Percentiles rank a stretch among this genome's conserved stretches.
phyloP scores from a whole-genome alignment of 2,888 invertebrate species.

The Piscicola geometra region DNA sequence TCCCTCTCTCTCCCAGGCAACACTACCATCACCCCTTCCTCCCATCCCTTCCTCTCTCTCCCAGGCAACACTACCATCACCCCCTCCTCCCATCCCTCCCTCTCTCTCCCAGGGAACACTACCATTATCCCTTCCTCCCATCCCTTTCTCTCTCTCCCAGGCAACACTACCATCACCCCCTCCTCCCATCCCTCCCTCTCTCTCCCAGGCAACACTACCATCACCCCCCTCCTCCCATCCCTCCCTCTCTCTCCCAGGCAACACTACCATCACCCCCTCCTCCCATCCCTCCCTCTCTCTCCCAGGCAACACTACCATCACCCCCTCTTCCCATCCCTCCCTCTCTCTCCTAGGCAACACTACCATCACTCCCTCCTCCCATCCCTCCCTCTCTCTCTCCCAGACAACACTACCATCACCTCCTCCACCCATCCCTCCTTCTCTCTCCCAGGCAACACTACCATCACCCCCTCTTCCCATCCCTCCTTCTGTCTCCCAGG shows the following conservation, averaged over 20 bases:
- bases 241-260: constrained; percentile 42
- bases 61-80: constrained; percentile 51
- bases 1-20: no score
- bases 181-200: no score
- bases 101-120: constrained; percentile 47
- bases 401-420: constrained; percentile 52
- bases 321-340: no score
- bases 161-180: constrained; percentile 52
- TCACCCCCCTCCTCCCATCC: no score
- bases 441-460: no score
- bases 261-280: constrained; percentile 53
- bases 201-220: constrained; percentile 50
- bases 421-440: no score
- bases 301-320: constrained; percentile 51
- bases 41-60: no score
- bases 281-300: no score
- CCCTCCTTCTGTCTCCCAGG: no score
- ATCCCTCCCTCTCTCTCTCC: background rate
- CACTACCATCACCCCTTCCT: no score
- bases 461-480: no score
- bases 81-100: constrained; percentile 41
- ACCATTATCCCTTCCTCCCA: no score
- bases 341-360: constrained; percentile 45
- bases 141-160: constrained; percentile 42
- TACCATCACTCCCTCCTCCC: constrained; percentile 54